Evolutionary conservation across 2,113 vertebrate species (phyloP), one percentile per base, ranked within the genome.

Genomic region (Petrocephalus zakoni): DNA sequence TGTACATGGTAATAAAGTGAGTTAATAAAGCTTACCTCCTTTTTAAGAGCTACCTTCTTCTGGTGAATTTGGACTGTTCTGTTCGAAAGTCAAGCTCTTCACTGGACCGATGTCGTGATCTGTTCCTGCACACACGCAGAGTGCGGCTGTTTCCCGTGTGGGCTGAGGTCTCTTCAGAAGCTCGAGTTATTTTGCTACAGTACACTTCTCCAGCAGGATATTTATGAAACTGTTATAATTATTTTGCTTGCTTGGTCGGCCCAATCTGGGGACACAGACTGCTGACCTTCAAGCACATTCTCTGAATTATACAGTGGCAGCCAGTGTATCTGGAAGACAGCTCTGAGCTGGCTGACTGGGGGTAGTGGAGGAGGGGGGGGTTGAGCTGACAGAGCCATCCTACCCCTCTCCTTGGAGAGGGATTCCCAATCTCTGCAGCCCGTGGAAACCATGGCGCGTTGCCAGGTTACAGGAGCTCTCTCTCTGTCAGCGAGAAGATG

Each of bases 361-460:
- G 72, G 7, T 17, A 46, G 9, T 3, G 42, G 13, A 13, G 13
- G n/a, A n/a, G 78, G 5, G 37, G 84, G 11, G 13, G 52, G 21
- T 53, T 34, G n/a, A 86, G 29, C 84, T 55, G 51, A 86, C 51
- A 37, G 84, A 86, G 11, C 17, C 52, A 25, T 52, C 10, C 84
- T 22, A 11, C 81, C 82, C 82, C 49, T n/a, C 82, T 13, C 55
- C 11, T 21, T 61, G 85, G 37, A 87, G 85, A 53, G 85, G 85
- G 55, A 34, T 53, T 64, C 56, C 42, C n/a, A 51, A 8, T 87
- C 58, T 37, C 46, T 17, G 86, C 61, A 47, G 34, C 61, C 53
- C 19, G 42, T 87, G 61, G 86, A 87, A 87, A 34, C 86, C 55
- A 46, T 87, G 58, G 86, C 22, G 34, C 46, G 86, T 87, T 72